phyloP scores from a whole-genome alignment of 2,888 invertebrate species.

The Acanthosepion esculentum region DNA sequence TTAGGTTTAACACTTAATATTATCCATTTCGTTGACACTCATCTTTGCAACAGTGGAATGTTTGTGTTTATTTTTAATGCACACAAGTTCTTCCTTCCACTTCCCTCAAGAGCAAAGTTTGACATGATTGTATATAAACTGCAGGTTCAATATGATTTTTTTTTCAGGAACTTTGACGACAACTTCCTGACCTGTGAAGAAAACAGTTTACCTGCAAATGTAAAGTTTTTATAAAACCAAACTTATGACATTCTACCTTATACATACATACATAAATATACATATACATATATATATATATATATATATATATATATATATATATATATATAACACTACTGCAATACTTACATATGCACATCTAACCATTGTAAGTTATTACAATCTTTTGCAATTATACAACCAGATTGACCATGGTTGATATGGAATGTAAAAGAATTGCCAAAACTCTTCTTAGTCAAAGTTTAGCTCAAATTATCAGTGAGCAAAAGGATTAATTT shows the following conservation, averaged over 20 bases:
- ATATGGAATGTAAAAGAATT: too few species aligned
- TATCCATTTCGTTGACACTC: too few species aligned
- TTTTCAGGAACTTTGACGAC: background rate
- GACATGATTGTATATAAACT: background rate
- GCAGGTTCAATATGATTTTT: background rate
- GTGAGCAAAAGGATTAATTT: too few species aligned
- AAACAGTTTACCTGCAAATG: constrained; percentile 18
- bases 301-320: background rate
- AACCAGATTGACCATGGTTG: too few species aligned
- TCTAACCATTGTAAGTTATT: background rate
- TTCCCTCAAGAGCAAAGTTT: too few species aligned
- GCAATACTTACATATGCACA: background rate
- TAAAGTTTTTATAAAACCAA: background rate
- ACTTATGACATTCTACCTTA: background rate
- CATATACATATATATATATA: background rate
- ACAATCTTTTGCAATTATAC: too few species aligned
- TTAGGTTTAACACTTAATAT: too few species aligned
- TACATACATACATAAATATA: background rate
- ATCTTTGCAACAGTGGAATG: too few species aligned
- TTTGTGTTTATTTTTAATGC: too few species aligned
- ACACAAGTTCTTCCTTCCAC: too few species aligned
- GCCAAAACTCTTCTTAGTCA: too few species aligned
- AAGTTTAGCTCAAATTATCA: too few species aligned
- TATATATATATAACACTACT: background rate
- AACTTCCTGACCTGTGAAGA: background rate